phyloP scores from a whole-genome alignment of 2,113 vertebrate genomes.

The Oncorhynchus masou region DNA sequence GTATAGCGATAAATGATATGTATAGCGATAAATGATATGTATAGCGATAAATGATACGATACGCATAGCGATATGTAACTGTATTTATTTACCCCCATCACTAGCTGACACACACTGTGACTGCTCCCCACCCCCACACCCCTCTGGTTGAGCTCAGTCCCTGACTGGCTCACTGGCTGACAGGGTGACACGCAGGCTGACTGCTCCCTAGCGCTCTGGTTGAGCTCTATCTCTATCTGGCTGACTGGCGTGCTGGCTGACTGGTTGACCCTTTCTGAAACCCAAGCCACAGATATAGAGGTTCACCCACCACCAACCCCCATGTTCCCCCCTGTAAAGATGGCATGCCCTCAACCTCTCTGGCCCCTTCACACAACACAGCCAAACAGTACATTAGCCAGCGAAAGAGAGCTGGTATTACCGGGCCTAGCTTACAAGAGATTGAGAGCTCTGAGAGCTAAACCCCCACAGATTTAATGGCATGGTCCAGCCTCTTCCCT shows the following conservation, averaged over 20 bases:
- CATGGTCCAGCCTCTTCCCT: slow-evolving; percentile 39
- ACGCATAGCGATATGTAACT: no score
- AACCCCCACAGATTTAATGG: slow-evolving; percentile 63
- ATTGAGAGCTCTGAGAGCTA: slow-evolving; percentile 39
- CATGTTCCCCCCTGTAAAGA: background rate
- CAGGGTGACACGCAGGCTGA: no score
- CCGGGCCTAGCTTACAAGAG: slow-evolving; percentile 27
- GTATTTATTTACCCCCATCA: no score
- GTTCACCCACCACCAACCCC: slow-evolving; percentile 25
- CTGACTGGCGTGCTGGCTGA: no score
- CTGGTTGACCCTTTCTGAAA: background rate
- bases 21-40: no score
- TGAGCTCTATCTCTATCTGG: background rate
- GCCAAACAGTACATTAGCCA: slow-evolving; percentile 58
- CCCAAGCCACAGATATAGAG: slow-evolving; percentile 1
- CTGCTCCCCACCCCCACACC: no score
- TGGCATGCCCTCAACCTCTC: background rate
- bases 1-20: no score
- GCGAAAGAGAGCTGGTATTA: slow-evolving; percentile 53
- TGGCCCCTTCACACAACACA: background rate
- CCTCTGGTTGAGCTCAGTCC: no score
- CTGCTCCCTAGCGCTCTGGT: background rate
- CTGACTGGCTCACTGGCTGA: no score
- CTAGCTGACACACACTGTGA: no score
- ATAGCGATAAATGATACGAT: no score